Percentiles rank a stretch among this genome's conserved stretches.
Conservation (phyloP, 2,113 vertebrate genomes). For the Chaetorhynchus papuensis region DNA sequence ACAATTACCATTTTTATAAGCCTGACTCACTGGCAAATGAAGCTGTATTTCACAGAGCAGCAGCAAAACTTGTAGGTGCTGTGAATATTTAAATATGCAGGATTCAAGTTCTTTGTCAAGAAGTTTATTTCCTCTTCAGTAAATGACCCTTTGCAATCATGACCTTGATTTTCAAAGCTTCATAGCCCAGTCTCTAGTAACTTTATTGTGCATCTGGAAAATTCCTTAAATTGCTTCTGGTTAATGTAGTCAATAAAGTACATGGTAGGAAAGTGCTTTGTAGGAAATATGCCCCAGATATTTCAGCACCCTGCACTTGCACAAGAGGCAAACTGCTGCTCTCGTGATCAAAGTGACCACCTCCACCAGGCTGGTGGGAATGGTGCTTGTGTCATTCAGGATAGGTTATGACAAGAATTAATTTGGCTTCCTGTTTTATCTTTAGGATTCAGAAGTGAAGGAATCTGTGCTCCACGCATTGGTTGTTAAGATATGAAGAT, state of each 20-base stretch:
- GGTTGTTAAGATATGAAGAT: background rate
- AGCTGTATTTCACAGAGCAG: constrained; percentile 44
- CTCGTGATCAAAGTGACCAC: background rate
- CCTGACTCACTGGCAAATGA: constrained; percentile 59
- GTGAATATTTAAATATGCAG: constrained; percentile 47
- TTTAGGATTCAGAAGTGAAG: background rate
- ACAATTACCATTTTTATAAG: constrained; percentile 68
- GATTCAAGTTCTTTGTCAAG: constrained; percentile 8
- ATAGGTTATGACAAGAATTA: background rate
- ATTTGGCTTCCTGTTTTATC: background rate
- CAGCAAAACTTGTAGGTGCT: constrained; percentile 48
- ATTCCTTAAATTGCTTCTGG: background rate
- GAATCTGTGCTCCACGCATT: rapidly evolving
- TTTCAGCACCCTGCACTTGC: background rate
- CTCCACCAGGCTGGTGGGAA: background rate
- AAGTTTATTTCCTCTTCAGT: constrained; percentile 7
- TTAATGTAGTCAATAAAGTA: background rate
- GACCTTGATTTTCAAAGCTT: background rate
- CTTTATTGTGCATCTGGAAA: background rate
- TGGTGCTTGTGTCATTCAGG: background rate
- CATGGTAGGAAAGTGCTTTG: background rate
- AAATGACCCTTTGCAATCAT: background rate
- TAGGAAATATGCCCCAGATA: background rate
- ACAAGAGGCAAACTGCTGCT: background rate
- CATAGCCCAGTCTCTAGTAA: background rate